Percentiles rank a stretch among this genome's conserved stretches.
Conservation (phyloP, 2,797 vertebrate genomes). For the Protosalanx chinensis region DNA sequence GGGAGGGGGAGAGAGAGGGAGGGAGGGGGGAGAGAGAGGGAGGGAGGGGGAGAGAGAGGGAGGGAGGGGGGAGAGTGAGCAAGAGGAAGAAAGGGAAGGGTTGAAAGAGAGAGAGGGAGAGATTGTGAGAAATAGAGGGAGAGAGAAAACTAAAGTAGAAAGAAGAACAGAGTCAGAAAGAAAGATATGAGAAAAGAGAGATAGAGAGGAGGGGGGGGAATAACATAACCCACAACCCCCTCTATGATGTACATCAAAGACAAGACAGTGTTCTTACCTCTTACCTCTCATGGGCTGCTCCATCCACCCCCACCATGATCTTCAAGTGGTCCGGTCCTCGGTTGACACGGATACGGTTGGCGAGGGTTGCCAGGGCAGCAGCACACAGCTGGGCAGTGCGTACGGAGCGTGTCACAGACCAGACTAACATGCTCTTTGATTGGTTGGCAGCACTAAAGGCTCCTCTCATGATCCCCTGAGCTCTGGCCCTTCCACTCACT, state of each 20-base stretch:
- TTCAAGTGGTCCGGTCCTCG: constrained; percentile 50
- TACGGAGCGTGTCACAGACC: constrained; percentile 64
- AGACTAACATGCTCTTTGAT: constrained; percentile 58
- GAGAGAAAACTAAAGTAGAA: no score
- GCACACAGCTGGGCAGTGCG: constrained; percentile 75
- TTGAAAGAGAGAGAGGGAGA: neutral
- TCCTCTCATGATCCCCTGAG: constrained; percentile 39
- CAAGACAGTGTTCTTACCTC: no score
- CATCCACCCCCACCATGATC: constrained; percentile 73
- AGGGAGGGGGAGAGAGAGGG: neutral
- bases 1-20: neutral
- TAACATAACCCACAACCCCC: no score
- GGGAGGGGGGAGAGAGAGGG: neutral
- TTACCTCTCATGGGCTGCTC: constrained; percentile 68
- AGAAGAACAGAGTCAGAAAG: neutral
- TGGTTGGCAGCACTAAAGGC: constrained; percentile 51
- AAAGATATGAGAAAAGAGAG: neutral
- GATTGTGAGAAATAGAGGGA: no score
- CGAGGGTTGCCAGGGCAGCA: constrained; percentile 73
- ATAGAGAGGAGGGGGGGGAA: neutral
- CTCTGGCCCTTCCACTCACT: constrained; percentile 18
- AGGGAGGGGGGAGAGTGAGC: neutral
- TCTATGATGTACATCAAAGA: no score
- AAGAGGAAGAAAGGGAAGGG: neutral
- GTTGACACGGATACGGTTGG: constrained; percentile 66